phyloP scores from a whole-genome alignment of 2,888 invertebrate species.

The Masnerella sp. region DNA sequence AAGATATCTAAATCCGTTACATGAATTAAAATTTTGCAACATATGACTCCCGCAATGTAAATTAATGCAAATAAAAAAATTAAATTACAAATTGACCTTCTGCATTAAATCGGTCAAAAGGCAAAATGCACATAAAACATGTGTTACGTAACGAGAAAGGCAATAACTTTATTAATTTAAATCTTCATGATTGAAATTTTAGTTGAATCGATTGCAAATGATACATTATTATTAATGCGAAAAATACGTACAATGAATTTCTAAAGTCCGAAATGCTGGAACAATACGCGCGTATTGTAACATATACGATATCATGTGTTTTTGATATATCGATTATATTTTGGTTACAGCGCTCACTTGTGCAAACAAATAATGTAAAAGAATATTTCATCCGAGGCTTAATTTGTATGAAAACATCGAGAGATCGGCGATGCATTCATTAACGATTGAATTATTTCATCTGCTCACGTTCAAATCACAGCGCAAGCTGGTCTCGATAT shows the following conservation, averaged over 20 bases:
- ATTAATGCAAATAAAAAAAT: too few relatives aligned
- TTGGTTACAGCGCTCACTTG: constrained; percentile 24
- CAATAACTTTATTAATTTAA: not conserved
- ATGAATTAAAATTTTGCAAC: too few relatives aligned
- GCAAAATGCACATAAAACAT: not conserved
- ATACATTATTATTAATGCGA: not conserved
- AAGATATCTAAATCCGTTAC: too few relatives aligned
- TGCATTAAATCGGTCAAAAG: too few relatives aligned
- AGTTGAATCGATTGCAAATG: constrained; percentile 1
- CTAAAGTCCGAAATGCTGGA: not conserved
- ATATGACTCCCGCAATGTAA: too few relatives aligned
- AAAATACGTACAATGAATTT: not conserved
- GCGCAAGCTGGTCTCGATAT: constrained; percentile 19
- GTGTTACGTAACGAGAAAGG: not conserved
- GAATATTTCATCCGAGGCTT: constrained; percentile 29
- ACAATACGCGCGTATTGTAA: constrained; percentile 6
- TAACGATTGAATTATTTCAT: constrained; percentile 36
- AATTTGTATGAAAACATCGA: constrained; percentile 26
- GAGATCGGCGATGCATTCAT: constrained; percentile 29
- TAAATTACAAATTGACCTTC: too few relatives aligned
- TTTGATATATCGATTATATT: constrained; percentile 30
- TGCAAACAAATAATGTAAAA: constrained; percentile 26
- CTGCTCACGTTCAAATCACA: constrained; percentile 23
- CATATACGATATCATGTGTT: not conserved
- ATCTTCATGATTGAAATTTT: not conserved